phyloP scores from a whole-genome alignment of 2,888 invertebrate species.

The Dicranocentrus wangi region DNA sequence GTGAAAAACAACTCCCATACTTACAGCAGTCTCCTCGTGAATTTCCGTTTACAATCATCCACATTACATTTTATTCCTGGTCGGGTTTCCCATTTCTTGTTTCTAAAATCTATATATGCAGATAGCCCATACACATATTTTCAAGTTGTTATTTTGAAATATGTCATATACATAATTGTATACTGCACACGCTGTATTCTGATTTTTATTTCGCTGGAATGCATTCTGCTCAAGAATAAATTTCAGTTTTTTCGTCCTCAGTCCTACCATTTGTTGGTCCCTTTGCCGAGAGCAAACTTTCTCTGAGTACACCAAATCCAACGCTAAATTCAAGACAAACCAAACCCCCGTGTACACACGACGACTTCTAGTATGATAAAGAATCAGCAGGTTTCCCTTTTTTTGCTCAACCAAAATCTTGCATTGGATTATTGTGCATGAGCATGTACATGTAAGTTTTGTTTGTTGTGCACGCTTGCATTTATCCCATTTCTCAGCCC shows the following conservation, averaged over 20 bases:
- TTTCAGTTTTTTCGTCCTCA: not conserved
- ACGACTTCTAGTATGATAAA: no score
- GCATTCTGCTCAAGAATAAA: slow-evolving; percentile 14
- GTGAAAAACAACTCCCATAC: not conserved
- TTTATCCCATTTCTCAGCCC: not conserved
- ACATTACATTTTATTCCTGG: slow-evolving; percentile 26
- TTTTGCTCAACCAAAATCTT: no score
- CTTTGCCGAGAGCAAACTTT: not conserved
- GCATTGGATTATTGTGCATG: no score
- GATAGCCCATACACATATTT: slow-evolving; percentile 32
- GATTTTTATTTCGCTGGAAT: not conserved
- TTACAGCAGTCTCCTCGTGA: not conserved
- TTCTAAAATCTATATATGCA: slow-evolving; percentile 26
- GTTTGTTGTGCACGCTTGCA: not conserved
- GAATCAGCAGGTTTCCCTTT: no score
- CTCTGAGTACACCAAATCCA: not conserved
- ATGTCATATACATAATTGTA: slow-evolving; percentile 31
- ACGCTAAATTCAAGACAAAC: no score
- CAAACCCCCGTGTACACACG: no score
- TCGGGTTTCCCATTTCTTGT: slow-evolving; percentile 2
- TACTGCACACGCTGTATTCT: slow-evolving; percentile 8
- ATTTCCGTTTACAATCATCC: slow-evolving; percentile 28
- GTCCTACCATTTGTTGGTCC: not conserved
- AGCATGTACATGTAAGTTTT: no score
- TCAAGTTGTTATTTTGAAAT: slow-evolving; percentile 34